Evolutionary conservation across 2,888 invertebrate genomes (phyloP), one percentile per base, ranked within the genome.

Genomic region (Drosophila kokeensis): DNA sequence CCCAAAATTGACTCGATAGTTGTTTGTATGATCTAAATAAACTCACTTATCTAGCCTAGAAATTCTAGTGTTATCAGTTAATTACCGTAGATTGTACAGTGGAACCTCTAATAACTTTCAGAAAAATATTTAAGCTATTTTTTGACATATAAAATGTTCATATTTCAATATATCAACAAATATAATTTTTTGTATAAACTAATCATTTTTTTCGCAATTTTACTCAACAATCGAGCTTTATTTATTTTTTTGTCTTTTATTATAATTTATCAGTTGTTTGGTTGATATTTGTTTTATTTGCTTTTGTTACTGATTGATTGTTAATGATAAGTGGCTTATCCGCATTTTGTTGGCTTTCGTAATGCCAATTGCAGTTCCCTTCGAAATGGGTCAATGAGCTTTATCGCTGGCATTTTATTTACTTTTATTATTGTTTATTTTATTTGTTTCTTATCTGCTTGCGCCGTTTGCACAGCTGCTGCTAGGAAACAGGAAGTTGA

Each of bases 301-400:
- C 54, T 61, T 79, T 76, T 36, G 50, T 64, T 71, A 69, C 77
- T 82, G 85, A 84, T 89, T 85, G 89, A 89, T 76, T 76, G 62
- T 69, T 74, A 67, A 61, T 66, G 76, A 60, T 75, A 70, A 76
- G 65, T 62, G 72, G 81, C 78, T 81, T 65, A 80, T 83, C 66
- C 62, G 64, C 59, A 58, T 52, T 34, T 59, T 55, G 45, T 40
- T 49, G 30, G 42, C 53, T 55, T n/a, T 63, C 29, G 59, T 54
- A 62, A 62, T 66, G 61, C 61, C 70, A 59, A 61, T 70, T 68
- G 67, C 64, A 70, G 38, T 64, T 65, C 64, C 18, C 59, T 70
- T 65, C 53, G 57, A 84, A 86, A 68, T 89, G 70, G 90, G 90
- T 88, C 87, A 86, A 79, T 73, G 76, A 69, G 86, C 83, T 79